A percentile compares a stretch with the other conserved stretches of the same genome.
phyloP scores from a whole-genome alignment of 2,113 vertebrate species.

The Orcinus orca region DNA sequence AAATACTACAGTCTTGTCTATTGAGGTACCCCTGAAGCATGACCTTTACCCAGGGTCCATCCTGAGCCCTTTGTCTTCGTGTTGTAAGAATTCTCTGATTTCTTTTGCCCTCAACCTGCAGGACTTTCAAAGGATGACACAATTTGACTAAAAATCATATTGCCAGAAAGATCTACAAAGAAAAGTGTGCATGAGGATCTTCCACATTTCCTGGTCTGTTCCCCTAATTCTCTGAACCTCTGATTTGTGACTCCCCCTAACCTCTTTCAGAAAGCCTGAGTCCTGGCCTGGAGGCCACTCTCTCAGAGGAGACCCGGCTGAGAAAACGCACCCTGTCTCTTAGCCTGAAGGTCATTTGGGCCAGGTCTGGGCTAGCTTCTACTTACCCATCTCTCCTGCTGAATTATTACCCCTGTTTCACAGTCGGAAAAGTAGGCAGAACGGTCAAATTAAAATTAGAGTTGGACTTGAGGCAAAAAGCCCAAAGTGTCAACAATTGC shows the following conservation, averaged over 20 bases:
- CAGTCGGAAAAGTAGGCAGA: background rate
- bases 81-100: background rate
- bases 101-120: background rate
- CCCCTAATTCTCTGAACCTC: background rate
- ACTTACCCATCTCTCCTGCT: background rate
- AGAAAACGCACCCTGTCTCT: background rate
- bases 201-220: background rate
- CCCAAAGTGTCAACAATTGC: background rate
- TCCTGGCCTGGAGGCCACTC: background rate
- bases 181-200: background rate
- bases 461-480: background rate
- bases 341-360: background rate
- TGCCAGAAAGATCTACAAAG: background rate
- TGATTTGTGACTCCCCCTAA: background rate
- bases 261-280: background rate
- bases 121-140: background rate
- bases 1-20: background rate
- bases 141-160: background rate
- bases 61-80: background rate
- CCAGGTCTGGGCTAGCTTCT: background rate
- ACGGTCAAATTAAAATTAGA: background rate
- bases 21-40: background rate
- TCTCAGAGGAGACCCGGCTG: background rate
- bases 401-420: constrained; percentile 15
- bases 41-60: background rate